These are phyloP conservation scores for Sus cebifrons DNA, from an alignment of 2,797 vertebrate genomes.

Conservation along the genomic window DNA sequence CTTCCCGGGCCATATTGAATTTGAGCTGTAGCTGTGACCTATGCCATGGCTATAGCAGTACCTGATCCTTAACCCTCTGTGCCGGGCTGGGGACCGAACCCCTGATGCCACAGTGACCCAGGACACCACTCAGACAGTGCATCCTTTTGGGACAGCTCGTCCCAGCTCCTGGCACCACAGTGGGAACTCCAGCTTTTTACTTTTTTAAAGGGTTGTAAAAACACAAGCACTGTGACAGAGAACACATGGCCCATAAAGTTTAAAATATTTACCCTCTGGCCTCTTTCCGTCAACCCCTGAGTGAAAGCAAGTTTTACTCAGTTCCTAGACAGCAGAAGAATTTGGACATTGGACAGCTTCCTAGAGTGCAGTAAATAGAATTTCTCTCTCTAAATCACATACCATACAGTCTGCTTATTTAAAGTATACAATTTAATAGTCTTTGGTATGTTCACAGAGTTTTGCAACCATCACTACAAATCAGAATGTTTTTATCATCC, in stretches of 20 bases:
- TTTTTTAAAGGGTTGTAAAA: constrained; percentile 7
- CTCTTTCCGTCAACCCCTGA: neutral
- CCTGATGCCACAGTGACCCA: no score
- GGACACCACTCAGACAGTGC: no score
- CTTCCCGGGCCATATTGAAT: no score
- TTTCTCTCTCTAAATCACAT: neutral
- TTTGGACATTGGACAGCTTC: neutral
- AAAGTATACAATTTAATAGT: neutral
- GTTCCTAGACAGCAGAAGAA: neutral
- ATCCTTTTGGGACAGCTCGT: no score
- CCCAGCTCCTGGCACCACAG: no score
- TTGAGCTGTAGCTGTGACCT: no score
- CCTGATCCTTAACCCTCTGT: no score
- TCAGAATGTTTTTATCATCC: neutral
- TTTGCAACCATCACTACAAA: neutral
- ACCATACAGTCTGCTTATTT: neutral
- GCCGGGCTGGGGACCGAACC: no score
- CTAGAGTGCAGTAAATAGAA: neutral
- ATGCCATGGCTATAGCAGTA: no score
- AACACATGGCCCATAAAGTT: neutral
- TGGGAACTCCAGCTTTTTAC: neutral
- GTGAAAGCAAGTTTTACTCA: neutral
- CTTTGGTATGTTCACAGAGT: neutral
- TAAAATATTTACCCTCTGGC: neutral
- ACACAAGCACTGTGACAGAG: neutral